A percentile compares a stretch with the other conserved stretches of the same genome.
Conservation (phyloP, 2,113 vertebrate species). For the Corapipo altera region DNA sequence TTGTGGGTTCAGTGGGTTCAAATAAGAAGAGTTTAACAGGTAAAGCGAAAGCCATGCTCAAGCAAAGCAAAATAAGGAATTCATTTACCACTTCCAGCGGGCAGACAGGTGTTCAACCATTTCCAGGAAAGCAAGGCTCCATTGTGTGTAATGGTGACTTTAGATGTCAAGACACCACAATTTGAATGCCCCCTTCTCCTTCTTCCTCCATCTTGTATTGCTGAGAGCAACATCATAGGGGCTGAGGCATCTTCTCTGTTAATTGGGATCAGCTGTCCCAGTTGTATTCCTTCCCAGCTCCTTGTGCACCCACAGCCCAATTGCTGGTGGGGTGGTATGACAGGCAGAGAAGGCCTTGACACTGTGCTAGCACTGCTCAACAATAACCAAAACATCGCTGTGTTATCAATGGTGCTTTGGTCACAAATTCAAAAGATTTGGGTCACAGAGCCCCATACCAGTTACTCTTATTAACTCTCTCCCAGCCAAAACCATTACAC, state of each 20-base stretch:
- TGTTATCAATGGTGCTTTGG: not conserved
- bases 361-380: not conserved
- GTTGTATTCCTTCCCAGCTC: not conserved
- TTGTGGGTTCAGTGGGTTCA: fast-evolving
- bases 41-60: not conserved
- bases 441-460: not conserved
- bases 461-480: not conserved
- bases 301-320: not conserved
- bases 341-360: not conserved
- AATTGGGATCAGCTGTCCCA: fast-evolving
- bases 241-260: not conserved
- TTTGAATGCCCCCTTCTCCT: not conserved
- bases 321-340: fast-evolving
- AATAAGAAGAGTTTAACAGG: not conserved
- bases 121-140: not conserved
- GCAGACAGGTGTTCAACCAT: not conserved
- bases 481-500: not conserved
- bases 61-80: not conserved
- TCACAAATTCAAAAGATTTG: not conserved
- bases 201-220: not conserved
- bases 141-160: fast-evolving
- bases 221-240: not conserved
- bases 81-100: not conserved
- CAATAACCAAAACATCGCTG: not conserved
- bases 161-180: fast-evolving